These are phyloP conservation scores for Apaloderma vittatum DNA, from an alignment of 2,113 vertebrate species.

Conservation along the genomic window DNA sequence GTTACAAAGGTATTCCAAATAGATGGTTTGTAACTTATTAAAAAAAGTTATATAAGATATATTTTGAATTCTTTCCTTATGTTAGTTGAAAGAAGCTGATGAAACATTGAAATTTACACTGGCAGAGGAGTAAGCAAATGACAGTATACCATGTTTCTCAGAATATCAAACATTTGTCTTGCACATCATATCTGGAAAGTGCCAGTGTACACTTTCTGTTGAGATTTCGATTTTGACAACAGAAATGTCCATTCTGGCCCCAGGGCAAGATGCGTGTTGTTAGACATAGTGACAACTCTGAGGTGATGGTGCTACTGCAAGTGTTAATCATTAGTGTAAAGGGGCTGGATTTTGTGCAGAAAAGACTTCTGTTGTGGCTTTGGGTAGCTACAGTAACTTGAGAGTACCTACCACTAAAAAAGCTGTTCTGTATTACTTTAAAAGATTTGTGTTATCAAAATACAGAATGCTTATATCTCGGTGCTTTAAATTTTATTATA, in stretches of 20 bases:
- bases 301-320: neutral
- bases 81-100: neutral
- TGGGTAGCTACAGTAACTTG: neutral
- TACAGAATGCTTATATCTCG: neutral
- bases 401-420: neutral
- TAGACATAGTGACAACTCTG: neutral
- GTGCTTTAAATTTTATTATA: neutral
- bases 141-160: neutral
- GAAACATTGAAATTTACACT: neutral
- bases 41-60: neutral
- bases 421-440: neutral
- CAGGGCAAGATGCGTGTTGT: neutral
- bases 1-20: neutral
- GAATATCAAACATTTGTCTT: neutral
- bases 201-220: neutral
- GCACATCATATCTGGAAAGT: neutral
- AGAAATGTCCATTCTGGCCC: neutral
- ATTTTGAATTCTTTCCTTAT: neutral
- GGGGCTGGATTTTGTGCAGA: neutral
- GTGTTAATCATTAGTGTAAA: neutral
- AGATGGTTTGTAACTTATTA: neutral
- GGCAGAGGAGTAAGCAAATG: neutral
- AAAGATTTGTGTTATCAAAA: neutral
- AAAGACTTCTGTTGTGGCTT: neutral
- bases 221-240: neutral